Evolutionary conservation across 2,113 vertebrate species (phyloP).

Genomic region (Antigone vipio): DNA sequence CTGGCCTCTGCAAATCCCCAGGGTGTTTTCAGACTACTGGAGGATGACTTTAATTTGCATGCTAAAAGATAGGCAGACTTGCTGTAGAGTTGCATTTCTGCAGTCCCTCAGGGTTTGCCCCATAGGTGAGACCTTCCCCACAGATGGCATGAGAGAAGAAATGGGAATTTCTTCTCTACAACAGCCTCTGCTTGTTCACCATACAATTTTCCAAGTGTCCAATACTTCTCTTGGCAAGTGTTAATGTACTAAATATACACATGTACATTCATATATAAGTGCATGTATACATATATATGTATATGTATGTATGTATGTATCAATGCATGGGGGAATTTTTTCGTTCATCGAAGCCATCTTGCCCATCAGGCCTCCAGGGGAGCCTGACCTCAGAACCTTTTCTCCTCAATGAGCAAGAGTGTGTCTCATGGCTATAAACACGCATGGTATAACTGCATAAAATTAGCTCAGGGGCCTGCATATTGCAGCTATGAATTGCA

Average conservation of each 20-base stretch:
- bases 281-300: too few relatives aligned
- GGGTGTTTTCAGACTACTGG: slow-evolving; percentile 76
- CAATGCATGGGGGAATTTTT: background rate
- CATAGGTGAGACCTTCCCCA: slow-evolving; percentile 55
- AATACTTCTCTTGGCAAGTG: slow-evolving; percentile 52
- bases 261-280: background rate
- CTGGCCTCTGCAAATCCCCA: slow-evolving; percentile 67
- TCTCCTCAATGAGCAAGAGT: slow-evolving; percentile 11
- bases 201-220: slow-evolving; percentile 9
- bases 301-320: background rate
- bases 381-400: background rate
- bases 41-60: slow-evolving; percentile 84
- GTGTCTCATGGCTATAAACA: slow-evolving; percentile 3
- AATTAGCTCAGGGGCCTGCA: background rate
- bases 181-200: slow-evolving; percentile 59
- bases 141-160: slow-evolving; percentile 10
- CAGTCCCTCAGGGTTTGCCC: background rate
- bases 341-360: slow-evolving; percentile 49
- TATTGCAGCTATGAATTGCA: background rate
- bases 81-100: slow-evolving; percentile 73
- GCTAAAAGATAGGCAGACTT: slow-evolving; percentile 78
- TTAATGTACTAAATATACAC: background rate
- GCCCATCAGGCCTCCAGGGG: slow-evolving; percentile 39
- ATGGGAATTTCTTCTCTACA: slow-evolving; percentile 61
- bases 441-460: background rate